Percentiles rank a stretch among this genome's conserved stretches.
phyloP scores from a whole-genome alignment of 2,113 vertebrate genomes.

The Calyptomena viridis region DNA sequence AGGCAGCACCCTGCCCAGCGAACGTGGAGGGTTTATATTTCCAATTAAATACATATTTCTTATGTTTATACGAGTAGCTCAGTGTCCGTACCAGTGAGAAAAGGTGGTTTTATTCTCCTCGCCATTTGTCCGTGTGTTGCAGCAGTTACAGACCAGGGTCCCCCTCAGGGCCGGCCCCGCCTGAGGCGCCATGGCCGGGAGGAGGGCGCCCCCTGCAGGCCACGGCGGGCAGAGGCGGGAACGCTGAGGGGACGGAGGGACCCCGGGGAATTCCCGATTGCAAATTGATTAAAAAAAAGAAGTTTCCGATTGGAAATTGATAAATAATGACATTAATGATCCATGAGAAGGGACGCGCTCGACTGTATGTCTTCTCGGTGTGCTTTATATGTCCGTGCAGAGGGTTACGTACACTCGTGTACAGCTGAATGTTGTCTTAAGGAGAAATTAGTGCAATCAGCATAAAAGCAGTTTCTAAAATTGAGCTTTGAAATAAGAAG shows the following conservation, averaged over 20 bases:
- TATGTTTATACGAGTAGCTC: neutral
- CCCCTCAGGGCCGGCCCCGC: neutral
- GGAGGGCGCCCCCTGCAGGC: slow-evolving; percentile 75
- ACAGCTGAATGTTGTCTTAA: no score
- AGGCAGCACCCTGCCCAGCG: neutral
- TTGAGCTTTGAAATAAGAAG: neutral
- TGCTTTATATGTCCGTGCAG: neutral
- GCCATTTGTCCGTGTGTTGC: rapidly evolving
- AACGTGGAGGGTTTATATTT: rapidly evolving
- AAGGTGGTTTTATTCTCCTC: neutral
- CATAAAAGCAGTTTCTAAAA: neutral
- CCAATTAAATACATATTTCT: neutral
- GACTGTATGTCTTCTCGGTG: neutral
- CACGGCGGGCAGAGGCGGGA: neutral
- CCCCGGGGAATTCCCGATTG: neutral
- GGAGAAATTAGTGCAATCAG: neutral
- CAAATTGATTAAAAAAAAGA: neutral
- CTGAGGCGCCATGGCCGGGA: slow-evolving; percentile 47
- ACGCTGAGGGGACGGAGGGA: neutral
- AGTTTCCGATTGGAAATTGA: neutral
- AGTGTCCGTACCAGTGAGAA: rapidly evolving
- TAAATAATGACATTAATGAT: neutral
- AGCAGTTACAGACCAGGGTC: neutral
- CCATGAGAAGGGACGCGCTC: neutral
- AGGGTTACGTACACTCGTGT: neutral